Conservation (phyloP, 2,113 vertebrate genomes). For the Eurystomus gularis region DNA sequence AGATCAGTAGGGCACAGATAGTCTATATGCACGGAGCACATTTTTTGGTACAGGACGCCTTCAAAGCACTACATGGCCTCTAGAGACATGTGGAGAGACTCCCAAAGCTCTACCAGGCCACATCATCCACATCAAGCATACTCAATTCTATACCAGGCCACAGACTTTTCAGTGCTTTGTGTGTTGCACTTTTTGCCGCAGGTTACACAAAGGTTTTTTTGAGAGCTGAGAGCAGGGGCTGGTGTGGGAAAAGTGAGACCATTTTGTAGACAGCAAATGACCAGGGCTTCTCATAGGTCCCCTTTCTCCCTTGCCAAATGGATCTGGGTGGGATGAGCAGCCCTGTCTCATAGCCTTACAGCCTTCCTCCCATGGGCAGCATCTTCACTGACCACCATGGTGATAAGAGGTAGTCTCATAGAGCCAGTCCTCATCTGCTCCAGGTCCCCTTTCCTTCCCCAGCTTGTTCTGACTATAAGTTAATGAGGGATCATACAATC, state of each 20-base stretch:
- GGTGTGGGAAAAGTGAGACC: not conserved
- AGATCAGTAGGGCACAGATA: not conserved
- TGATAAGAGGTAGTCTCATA: accelerated
- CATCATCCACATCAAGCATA: not conserved
- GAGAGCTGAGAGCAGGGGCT: not conserved
- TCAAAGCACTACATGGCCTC: not conserved
- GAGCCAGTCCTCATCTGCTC: not conserved
- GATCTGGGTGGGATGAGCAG: not conserved
- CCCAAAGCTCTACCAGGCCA: not conserved
- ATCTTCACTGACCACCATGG: accelerated
- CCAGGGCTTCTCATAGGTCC: not conserved
- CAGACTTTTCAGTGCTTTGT: not conserved
- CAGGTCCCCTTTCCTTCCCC: not conserved
- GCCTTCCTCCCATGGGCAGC: not conserved
- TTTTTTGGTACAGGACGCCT: not conserved
- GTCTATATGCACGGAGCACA: not conserved
- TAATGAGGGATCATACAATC: not conserved
- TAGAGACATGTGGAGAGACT: not conserved
- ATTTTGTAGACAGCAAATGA: not conserved
- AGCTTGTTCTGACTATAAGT: not conserved
- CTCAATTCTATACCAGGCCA: not conserved
- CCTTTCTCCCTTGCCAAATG: not conserved
- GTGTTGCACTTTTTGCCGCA: not conserved
- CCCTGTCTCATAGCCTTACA: not conserved
- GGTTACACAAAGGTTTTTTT: not conserved